Evolutionary conservation across 1,140 invertebrate species (phyloP).

Genomic region (Dryas iulia): DNA sequence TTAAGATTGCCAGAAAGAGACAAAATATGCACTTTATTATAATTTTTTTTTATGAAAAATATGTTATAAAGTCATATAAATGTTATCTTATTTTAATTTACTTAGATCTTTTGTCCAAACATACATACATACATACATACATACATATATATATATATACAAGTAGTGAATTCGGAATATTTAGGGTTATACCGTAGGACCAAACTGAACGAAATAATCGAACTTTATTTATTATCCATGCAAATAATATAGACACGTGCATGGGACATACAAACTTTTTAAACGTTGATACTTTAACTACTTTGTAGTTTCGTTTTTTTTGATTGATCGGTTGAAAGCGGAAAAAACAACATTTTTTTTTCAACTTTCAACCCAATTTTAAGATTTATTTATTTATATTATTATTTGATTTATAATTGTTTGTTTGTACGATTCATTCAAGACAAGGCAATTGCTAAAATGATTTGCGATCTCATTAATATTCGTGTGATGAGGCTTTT

Average conservation of each 20-base stretch:
- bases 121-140: too few relatives aligned
- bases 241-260: slow-evolving; percentile 8
- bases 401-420: slow-evolving; percentile 20
- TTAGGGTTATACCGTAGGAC: slow-evolving; percentile 7
- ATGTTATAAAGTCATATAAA: not conserved
- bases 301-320: not conserved
- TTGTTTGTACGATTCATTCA: not conserved
- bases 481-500: slow-evolving; percentile 66
- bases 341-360: not conserved
- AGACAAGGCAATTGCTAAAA: slow-evolving; percentile 23
- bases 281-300: not conserved
- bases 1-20: too few relatives aligned
- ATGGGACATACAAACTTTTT: slow-evolving; percentile 10
- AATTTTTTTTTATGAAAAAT: too few relatives aligned
- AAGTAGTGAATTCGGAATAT: slow-evolving; percentile 1
- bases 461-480: slow-evolving; percentile 64
- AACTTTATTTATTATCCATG: not conserved
- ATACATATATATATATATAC: not conserved
- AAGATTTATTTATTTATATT: slow-evolving; percentile 21
- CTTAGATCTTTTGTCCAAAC: not conserved
- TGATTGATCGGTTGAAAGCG: not conserved
- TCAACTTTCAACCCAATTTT: not conserved
- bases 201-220: slow-evolving; percentile 2
- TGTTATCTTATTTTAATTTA: not conserved
- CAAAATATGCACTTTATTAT: too few relatives aligned